phyloP scores from a whole-genome alignment of 2,113 vertebrate genomes.

The Rallus limicola region DNA sequence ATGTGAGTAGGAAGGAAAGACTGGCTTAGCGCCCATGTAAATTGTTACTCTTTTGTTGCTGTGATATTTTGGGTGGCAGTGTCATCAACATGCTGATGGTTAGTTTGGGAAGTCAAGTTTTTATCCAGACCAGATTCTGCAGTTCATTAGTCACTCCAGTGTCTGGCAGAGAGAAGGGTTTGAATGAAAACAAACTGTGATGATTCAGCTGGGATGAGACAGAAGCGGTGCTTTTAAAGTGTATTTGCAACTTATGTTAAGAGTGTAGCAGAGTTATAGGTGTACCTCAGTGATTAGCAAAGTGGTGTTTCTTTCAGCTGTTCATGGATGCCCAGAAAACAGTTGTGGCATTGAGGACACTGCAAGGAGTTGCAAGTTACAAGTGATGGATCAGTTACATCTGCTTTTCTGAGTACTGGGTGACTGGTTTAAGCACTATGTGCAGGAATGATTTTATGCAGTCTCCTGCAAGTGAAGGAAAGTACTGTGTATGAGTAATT shows the following conservation, averaged over 20 bases:
- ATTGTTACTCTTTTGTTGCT: conserved; percentile 48
- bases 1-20: conserved; percentile 36
- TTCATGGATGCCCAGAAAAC: neutral
- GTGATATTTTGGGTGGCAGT: conserved; percentile 44
- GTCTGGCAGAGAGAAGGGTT: conserved; percentile 23
- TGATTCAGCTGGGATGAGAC: conserved; percentile 16
- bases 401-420: neutral
- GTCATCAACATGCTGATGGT: conserved; percentile 44
- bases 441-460: neutral
- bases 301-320: neutral
- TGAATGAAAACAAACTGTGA: conserved; percentile 13
- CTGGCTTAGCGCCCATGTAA: conserved; percentile 11
- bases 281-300: neutral
- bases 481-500: neutral
- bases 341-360: neutral
- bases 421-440: neutral
- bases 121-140: conserved; percentile 32
- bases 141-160: conserved; percentile 28
- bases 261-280: neutral
- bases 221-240: neutral
- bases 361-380: neutral
- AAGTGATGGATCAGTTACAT: neutral
- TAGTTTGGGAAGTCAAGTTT: conserved; percentile 52
- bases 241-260: neutral
- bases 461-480: neutral